phyloP scores from a whole-genome alignment of 2,113 vertebrate genomes.

The Petaurus breviceps region DNA sequence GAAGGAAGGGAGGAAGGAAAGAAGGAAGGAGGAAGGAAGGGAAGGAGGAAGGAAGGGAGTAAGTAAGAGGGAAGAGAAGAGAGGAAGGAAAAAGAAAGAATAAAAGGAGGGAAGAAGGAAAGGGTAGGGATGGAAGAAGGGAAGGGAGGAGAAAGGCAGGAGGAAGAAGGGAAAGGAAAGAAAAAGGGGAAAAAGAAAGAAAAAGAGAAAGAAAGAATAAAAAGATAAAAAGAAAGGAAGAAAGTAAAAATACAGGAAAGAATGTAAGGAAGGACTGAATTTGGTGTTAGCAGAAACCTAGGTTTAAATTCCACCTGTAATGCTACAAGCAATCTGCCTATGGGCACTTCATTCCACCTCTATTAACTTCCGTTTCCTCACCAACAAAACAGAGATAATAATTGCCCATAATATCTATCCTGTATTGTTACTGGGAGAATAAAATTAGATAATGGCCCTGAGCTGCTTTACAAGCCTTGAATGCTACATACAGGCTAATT shows the following conservation, averaged over 20 bases:
- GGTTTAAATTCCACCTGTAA: background rate
- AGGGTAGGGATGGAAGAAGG: too few species aligned
- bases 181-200: accelerated
- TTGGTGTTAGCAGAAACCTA: background rate
- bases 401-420: background rate
- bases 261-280: background rate
- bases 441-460: background rate
- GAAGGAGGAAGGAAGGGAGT: accelerated
- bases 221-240: too few species aligned
- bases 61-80: accelerated
- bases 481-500: background rate
- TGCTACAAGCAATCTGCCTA: background rate
- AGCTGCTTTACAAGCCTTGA: background rate
- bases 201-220: background rate
- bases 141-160: too few species aligned
- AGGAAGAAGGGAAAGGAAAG: too few species aligned
- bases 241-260: accelerated
- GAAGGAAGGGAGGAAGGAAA: background rate
- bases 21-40: accelerated
- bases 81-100: background rate
- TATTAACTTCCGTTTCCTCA: background rate
- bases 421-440: background rate
- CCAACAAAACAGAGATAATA: background rate
- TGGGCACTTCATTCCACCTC: background rate
- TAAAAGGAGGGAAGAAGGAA: background rate